Conservation (phyloP, 2,797 vertebrate genomes). For the Muscicapa striata region DNA sequence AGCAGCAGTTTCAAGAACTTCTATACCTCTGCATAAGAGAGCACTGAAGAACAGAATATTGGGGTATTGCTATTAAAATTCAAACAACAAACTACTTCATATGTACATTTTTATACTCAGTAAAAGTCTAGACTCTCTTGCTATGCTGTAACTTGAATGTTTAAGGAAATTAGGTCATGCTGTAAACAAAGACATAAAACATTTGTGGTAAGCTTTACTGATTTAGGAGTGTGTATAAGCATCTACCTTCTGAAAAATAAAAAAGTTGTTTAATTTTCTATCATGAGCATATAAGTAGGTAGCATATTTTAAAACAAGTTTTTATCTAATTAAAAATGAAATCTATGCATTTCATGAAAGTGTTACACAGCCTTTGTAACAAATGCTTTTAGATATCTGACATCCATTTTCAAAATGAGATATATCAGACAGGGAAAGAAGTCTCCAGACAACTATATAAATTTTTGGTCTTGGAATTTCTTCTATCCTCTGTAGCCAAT, state of each 20-base stretch:
- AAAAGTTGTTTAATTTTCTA: neutral
- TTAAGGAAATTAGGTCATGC: neutral
- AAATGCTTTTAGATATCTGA: neutral
- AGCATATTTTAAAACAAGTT: neutral
- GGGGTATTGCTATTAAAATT: conserved; percentile 25
- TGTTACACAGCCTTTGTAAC: neutral
- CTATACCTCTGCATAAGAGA: neutral
- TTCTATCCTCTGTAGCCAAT: conserved; percentile 35
- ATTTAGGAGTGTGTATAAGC: neutral
- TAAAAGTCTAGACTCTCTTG: neutral
- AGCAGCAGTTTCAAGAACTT: conserved; percentile 7
- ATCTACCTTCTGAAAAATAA: neutral
- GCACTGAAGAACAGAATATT: neutral
- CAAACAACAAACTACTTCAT: neutral
- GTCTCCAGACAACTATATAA: conserved; percentile 21
- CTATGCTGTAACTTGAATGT: neutral
- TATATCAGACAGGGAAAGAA: conserved; percentile 29
- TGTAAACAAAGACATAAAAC: conserved; percentile 8
- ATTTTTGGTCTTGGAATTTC: conserved; percentile 46
- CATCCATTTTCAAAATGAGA: conserved; percentile 28
- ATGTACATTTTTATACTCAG: neutral
- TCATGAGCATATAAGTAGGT: neutral
- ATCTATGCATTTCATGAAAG: conserved; percentile 51
- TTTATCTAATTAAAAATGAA: conserved; percentile 30
- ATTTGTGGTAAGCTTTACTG: neutral